phyloP scores from a whole-genome alignment of 2,888 invertebrate genomes.

The Alsophila aescularia region DNA sequence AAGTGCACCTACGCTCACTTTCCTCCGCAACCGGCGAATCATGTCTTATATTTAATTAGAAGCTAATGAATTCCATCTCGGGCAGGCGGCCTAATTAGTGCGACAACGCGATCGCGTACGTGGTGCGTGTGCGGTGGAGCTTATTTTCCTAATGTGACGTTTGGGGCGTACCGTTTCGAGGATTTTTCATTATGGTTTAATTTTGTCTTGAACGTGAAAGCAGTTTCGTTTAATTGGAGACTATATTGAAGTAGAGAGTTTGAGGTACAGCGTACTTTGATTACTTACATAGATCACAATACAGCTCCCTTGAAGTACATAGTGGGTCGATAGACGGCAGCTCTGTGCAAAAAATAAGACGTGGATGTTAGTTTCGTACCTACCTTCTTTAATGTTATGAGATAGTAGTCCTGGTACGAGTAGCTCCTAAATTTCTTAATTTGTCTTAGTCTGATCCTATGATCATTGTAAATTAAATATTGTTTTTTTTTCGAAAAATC shows the following conservation, averaged over 20 bases:
- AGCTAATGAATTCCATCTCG: slow-evolving; percentile 74
- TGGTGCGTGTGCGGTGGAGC: slow-evolving; percentile 20
- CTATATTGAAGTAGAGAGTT: neutral
- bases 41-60: slow-evolving; percentile 75
- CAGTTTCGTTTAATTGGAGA: neutral
- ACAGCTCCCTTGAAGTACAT: too few species aligned
- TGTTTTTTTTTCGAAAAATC: too few species aligned
- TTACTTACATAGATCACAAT: too few species aligned
- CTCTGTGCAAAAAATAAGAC: too few species aligned
- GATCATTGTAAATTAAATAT: too few species aligned
- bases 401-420: too few species aligned
- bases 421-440: too few species aligned
- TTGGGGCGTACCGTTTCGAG: neutral
- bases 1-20: slow-evolving; percentile 64
- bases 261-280: too few species aligned
- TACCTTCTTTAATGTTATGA: too few species aligned
- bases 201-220: neutral
- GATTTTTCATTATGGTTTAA: slow-evolving; percentile 13
- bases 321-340: too few species aligned
- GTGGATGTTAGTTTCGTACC: too few species aligned
- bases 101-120: slow-evolving; percentile 41
- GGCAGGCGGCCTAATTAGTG: slow-evolving; percentile 65
- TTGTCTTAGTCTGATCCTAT: too few species aligned
- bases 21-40: slow-evolving; percentile 69
- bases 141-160: slow-evolving; percentile 26